A percentile compares a stretch with the other conserved stretches of the same genome.
phyloP scores from a whole-genome alignment of 2,888 invertebrate genomes.

The Lobophora halterata region DNA sequence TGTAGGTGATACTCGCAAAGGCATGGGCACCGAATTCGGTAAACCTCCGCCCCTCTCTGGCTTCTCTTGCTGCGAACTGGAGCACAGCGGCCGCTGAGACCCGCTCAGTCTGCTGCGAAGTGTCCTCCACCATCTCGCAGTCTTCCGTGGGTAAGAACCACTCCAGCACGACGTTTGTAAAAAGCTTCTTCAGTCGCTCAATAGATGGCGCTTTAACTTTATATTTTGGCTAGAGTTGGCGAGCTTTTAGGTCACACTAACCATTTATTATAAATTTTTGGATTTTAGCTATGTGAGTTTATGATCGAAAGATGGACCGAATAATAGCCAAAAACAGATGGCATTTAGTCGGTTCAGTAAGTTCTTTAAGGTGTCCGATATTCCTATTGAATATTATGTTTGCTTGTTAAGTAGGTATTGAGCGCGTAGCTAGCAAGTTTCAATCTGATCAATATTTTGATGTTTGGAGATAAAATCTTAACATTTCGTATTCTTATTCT shows the following conservation, averaged over 20 bases:
- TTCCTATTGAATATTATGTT: no score
- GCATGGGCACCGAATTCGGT: slow-evolving; percentile 72
- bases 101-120: slow-evolving; percentile 47
- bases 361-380: no score
- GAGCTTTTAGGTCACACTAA: slow-evolving; percentile 2
- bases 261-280: no score
- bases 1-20: slow-evolving; percentile 67
- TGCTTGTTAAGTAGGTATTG: no score
- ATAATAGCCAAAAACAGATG: no score
- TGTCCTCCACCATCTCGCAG: slow-evolving; percentile 64
- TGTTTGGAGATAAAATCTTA: no score
- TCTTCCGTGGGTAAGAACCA: slow-evolving; percentile 30
- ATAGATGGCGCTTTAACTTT: slow-evolving; percentile 16
- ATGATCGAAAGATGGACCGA: no score
- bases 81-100: slow-evolving; percentile 71
- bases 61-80: slow-evolving; percentile 69
- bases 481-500: no score
- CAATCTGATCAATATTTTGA: no score
- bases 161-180: slow-evolving; percentile 21
- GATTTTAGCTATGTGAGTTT: no score
- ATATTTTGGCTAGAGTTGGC: not conserved
- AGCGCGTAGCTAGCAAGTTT: no score
- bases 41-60: slow-evolving; percentile 63
- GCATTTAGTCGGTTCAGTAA: no score
- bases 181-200: not conserved